These are phyloP conservation scores for Nannobrachium achirus DNA, from an alignment of 2,113 vertebrate species.

Conservation along the genomic window DNA sequence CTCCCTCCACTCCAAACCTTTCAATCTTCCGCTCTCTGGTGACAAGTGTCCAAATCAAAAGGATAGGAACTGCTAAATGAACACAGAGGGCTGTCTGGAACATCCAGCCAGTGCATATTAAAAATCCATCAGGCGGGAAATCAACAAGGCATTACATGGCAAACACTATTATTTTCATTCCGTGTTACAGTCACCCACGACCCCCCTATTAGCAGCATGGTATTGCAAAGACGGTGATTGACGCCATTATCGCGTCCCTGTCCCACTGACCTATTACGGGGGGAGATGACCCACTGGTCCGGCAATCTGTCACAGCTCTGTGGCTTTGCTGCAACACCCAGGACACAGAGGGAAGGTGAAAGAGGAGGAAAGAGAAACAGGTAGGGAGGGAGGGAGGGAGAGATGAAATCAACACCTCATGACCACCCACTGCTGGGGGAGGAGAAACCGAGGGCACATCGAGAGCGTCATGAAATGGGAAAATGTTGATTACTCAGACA, in stretches of 20 bases:
- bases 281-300: conserved; percentile 69
- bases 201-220: conserved; percentile 54
- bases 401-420: conserved; percentile 28
- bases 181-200: conserved; percentile 64
- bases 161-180: conserved; percentile 74
- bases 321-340: conserved; percentile 24
- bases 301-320: conserved; percentile 59
- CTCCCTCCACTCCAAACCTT: conserved; percentile 33
- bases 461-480: conserved; percentile 54
- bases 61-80: conserved; percentile 56
- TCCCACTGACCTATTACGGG: conserved; percentile 69
- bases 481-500: conserved; percentile 68
- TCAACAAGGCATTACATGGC: conserved; percentile 61
- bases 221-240: conserved; percentile 70
- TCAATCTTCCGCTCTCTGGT: conserved; percentile 28
- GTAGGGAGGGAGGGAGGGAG: conserved; percentile 1
- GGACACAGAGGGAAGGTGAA: background rate
- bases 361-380: background rate
- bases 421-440: conserved; percentile 27
- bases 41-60: conserved; percentile 37
- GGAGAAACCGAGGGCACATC: conserved; percentile 33
- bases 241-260: conserved; percentile 49
- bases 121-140: conserved; percentile 72
- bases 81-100: conserved; percentile 53
- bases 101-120: conserved; percentile 69